Percentiles rank a stretch among this genome's conserved stretches.
Conservation (phyloP, 2,797 vertebrate genomes). For the Monodelphis domestica region DNA sequence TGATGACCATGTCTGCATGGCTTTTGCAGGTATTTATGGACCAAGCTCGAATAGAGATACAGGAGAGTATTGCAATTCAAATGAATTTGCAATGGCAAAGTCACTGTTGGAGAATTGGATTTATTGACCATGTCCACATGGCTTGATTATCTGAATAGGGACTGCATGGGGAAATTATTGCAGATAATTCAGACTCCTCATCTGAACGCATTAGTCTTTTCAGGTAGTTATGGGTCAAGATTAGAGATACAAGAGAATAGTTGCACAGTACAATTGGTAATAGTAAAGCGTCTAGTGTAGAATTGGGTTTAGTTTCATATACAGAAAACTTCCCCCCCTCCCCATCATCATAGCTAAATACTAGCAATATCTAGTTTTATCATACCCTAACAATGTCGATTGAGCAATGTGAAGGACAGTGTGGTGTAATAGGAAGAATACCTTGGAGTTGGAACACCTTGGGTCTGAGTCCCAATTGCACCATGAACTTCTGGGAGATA, state of each 20-base stretch:
- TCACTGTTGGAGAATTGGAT: not conserved
- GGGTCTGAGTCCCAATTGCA: not conserved
- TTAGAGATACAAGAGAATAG: not conserved
- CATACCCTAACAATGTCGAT: not conserved
- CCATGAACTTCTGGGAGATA: not conserved
- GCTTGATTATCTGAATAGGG: not conserved
- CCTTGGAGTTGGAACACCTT: not conserved
- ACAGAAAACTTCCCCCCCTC: not conserved
- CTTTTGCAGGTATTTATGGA: slow-evolving; percentile 87
- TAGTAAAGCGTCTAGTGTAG: not conserved
- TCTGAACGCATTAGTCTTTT: not conserved
- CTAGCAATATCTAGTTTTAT: not conserved
- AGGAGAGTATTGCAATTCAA: not conserved
- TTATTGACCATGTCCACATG: not conserved
- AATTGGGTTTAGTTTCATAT: not conserved
- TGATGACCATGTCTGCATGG: slow-evolving; percentile 91
- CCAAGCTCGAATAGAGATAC: not conserved
- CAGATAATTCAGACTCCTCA: not conserved
- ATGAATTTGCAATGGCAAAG: not conserved
- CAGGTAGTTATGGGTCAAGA: not conserved
- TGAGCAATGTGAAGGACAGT: not conserved
- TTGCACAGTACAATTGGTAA: not conserved
- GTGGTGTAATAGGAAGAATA: not conserved
- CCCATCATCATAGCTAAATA: not conserved
- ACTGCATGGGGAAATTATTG: not conserved